These are phyloP conservation scores for Ylistrum balloti DNA, from an alignment of 1,140 invertebrate species.

Conservation along the genomic window DNA sequence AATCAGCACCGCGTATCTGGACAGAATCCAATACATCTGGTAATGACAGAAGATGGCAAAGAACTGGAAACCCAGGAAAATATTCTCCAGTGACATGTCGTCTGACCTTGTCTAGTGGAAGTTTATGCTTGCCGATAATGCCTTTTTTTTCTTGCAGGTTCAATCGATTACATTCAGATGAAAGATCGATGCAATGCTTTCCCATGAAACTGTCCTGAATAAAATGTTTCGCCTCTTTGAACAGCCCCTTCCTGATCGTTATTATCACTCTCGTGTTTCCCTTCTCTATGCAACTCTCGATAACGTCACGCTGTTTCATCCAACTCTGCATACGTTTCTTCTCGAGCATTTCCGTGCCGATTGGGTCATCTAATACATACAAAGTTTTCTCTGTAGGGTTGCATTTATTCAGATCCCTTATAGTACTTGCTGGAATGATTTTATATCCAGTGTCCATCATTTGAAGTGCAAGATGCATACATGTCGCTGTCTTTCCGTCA, in stretches of 20 bases:
- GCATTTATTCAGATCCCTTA: neutral
- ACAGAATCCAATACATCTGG: neutral
- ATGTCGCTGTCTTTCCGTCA: too few relatives aligned
- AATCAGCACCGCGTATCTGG: neutral
- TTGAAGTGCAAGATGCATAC: too few relatives aligned
- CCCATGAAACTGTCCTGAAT: slow-evolving; percentile 24
- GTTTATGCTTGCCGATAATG: neutral
- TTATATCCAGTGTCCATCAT: too few relatives aligned
- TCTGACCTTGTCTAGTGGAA: neutral
- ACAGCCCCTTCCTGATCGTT: neutral
- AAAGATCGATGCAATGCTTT: neutral
- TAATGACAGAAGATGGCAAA: slow-evolving; percentile 29
- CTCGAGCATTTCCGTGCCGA: neutral
- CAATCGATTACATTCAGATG: neutral
- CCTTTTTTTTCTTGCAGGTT: neutral
- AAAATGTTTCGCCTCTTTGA: neutral
- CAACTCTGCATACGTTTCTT: neutral
- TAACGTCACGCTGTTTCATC: neutral
- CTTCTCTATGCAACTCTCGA: neutral
- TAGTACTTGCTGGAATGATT: too few relatives aligned
- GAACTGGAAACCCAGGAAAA: slow-evolving; percentile 42
- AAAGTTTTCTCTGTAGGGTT: neutral
- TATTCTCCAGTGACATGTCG: neutral
- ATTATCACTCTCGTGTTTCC: slow-evolving; percentile 28
- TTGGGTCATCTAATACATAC: slow-evolving; percentile 32